A percentile compares a stretch with the other conserved stretches of the same genome.
Conservation (phyloP, 2,113 vertebrate genomes). For the Stegastes partitus region DNA sequence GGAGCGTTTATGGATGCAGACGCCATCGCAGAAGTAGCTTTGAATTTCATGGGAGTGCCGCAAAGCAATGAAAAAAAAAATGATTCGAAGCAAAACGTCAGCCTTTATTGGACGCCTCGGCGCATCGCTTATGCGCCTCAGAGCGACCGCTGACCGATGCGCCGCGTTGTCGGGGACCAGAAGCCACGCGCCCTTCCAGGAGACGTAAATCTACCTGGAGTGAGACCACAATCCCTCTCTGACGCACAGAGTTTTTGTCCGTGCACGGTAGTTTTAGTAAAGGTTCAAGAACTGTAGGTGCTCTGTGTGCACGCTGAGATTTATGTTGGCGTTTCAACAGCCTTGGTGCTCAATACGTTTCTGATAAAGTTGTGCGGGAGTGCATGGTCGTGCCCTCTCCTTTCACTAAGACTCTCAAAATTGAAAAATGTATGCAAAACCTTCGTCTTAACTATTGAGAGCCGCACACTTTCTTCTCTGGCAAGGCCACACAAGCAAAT, state of each 20-base stretch:
- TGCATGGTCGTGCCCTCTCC: background rate
- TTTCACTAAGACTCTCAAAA: background rate
- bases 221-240: background rate
- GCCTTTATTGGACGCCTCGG: conserved; percentile 15
- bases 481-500: conserved; percentile 12
- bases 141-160: background rate
- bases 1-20: conserved; percentile 22
- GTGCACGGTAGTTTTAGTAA: background rate
- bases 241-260: background rate
- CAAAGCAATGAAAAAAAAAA: conserved; percentile 16
- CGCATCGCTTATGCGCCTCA: background rate
- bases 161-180: background rate
- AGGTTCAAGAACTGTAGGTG: no score
- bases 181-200: background rate
- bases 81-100: conserved; percentile 22
- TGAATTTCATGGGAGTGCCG: conserved; percentile 25
- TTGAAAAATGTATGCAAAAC: background rate
- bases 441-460: background rate
- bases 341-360: background rate
- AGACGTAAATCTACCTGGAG: background rate
- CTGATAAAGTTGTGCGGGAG: background rate
- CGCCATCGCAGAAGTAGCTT: conserved; percentile 12
- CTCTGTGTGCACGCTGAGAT: no score
- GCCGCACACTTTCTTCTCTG: background rate
- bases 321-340: no score